phyloP scores from a whole-genome alignment of 2,797 vertebrate species.

The Microtus agrestis region DNA sequence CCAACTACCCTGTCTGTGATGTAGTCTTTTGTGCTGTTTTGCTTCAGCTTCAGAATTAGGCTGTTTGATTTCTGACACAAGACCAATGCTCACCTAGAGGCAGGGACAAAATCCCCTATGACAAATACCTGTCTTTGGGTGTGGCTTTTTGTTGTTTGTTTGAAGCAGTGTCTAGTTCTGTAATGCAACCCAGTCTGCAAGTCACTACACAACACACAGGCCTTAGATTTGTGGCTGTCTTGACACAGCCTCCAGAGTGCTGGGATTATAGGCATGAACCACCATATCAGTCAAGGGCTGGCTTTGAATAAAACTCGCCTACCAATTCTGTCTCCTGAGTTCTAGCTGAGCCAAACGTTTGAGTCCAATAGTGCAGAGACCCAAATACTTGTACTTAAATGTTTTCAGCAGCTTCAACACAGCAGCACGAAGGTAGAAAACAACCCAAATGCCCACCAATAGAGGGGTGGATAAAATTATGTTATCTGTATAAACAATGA shows the following conservation, averaged over 20 bases:
- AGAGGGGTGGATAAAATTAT: neutral
- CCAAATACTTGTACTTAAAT: neutral
- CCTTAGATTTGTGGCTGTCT: neutral
- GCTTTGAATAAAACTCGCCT: neutral
- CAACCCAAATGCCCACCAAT: neutral
- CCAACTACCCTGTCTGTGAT: neutral
- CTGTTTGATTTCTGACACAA: neutral
- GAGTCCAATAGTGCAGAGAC: neutral
- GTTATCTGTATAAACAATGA: neutral
- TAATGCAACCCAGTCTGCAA: neutral
- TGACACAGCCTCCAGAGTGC: neutral
- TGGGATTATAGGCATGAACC: neutral
- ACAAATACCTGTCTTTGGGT: neutral
- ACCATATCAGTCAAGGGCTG: neutral
- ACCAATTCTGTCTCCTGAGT: neutral
- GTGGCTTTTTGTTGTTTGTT: neutral
- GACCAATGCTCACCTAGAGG: too few species aligned
- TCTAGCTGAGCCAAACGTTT: neutral
- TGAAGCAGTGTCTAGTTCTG: neutral
- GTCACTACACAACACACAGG: neutral
- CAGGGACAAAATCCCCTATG: neutral
- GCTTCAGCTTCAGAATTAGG: neutral
- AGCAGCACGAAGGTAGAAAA: neutral
- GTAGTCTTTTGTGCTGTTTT: neutral
- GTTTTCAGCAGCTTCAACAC: neutral